phyloP scores from a whole-genome alignment of 2,797 vertebrate genomes.

The Argyrosomus regius region DNA sequence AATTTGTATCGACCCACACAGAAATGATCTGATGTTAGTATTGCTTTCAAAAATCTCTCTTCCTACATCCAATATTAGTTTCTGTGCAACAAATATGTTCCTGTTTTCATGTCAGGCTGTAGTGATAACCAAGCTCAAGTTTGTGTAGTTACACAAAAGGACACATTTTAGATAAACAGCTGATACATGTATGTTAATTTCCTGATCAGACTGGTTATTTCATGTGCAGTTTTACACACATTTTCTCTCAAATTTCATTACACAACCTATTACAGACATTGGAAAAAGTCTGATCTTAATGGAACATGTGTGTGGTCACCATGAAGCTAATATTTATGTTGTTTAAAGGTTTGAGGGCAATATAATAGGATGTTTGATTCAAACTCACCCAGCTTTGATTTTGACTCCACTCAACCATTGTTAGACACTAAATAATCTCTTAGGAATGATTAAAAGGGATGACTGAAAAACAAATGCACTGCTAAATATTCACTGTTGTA shows the following conservation, averaged over 20 bases:
- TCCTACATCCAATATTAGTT: background rate
- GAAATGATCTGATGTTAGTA: background rate
- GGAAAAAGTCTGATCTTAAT: background rate
- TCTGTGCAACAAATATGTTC: background rate
- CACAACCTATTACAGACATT: background rate
- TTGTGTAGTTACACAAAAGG: background rate
- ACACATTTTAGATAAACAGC: conserved; percentile 4
- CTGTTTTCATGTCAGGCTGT: background rate
- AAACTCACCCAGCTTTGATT: background rate
- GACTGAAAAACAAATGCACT: conserved; percentile 48
- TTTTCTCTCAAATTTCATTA: background rate
- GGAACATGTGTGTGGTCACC: background rate
- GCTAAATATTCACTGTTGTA: conserved; percentile 28
- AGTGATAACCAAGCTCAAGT: background rate
- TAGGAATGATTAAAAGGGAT: conserved; percentile 41
- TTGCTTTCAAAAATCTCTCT: background rate
- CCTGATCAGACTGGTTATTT: background rate
- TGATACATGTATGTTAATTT: background rate
- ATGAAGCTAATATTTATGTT: background rate
- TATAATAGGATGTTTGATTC: background rate
- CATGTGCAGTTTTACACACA: background rate
- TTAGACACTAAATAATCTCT: conserved; percentile 25
- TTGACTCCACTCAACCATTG: background rate
- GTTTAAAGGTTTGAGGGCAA: background rate
- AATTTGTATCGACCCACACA: background rate